phyloP scores from a whole-genome alignment of 2,113 vertebrate species.

The Entomyzon cyanotis region DNA sequence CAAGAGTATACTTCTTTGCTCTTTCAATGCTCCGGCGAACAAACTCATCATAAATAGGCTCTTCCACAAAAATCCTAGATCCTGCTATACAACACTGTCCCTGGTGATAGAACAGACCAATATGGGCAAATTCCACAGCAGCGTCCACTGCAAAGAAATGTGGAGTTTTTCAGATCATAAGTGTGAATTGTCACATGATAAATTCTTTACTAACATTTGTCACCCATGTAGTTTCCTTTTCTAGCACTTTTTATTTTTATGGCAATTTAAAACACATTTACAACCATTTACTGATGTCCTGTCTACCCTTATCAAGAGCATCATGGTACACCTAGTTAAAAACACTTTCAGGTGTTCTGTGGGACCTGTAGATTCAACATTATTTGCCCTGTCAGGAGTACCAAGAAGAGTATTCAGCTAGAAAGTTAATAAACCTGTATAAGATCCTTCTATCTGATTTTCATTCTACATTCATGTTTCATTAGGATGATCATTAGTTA shows the following conservation, averaged over 20 bases:
- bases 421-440: not conserved
- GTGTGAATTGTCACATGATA: not conserved
- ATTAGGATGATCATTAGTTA: not conserved
- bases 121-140: conserved; percentile 83
- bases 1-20: conserved; percentile 81
- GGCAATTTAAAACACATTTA: not conserved
- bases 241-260: not conserved
- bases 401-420: not conserved
- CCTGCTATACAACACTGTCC: conserved; percentile 88
- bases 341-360: not conserved
- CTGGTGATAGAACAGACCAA: conserved; percentile 87
- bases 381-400: not conserved
- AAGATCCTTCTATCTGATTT: not conserved
- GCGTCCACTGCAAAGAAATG: conserved; percentile 77
- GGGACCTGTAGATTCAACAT: not conserved
- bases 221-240: not conserved
- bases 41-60: conserved; percentile 86
- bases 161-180: not conserved
- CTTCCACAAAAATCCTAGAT: conserved; percentile 90
- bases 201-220: not conserved
- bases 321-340: not conserved
- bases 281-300: not conserved
- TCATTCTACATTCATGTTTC: not conserved
- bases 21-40: conserved; percentile 79
- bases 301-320: not conserved